Base-by-base conservation (phyloP, 1,140 invertebrate species). In the Hylaeus anthracinus region DNA sequence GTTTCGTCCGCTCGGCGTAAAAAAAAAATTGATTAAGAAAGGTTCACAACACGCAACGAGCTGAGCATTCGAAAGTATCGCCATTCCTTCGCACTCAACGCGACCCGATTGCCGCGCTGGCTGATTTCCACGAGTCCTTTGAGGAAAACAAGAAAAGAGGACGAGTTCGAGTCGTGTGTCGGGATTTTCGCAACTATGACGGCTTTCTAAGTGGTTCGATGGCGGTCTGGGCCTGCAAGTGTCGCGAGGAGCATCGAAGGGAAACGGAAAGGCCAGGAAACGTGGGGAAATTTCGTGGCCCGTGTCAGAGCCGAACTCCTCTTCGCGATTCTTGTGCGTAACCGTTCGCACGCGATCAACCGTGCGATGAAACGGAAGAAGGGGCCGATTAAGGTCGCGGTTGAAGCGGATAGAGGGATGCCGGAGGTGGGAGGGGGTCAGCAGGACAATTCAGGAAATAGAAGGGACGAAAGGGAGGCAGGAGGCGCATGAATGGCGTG, bases 301-400 rank as follows among this genome's bases (percentile, higher is more conserved):
- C 14, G 45, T 48, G 5, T 51, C 5, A 1, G 14, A 43, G 3
- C 14, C 39, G 51, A 9, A 51, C 43, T n/a, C 14, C 37, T 6
- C 10, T 71, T 43, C 69, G 10, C 58, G 53, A 64, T 37, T 55
- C 60, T 5, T 64, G 9, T 15, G 48, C 41, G 74, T 67, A 58
- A 51, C 65, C 63, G 69, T 79, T 73, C 51, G 61, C 77, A 72
- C 77, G 77, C 77, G 77, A 79, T 79, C 69, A 79, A 79, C 77
- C 77, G 77, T 73, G 70, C 37, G 77, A 79, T 51, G 77, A 79
- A 79, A 48, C 60, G 61, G 60, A 72, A 79, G 69, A 45, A 61
- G 48, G 43, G 65, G 12, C n/a, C 70, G 77, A 79, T 79, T 73
- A 73, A 79, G 77, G 70, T 72, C 77, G 70, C 77, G 70, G 45